phyloP scores from a whole-genome alignment of 2,888 invertebrate genomes.

The Dyspetes luteomarginatus region DNA sequence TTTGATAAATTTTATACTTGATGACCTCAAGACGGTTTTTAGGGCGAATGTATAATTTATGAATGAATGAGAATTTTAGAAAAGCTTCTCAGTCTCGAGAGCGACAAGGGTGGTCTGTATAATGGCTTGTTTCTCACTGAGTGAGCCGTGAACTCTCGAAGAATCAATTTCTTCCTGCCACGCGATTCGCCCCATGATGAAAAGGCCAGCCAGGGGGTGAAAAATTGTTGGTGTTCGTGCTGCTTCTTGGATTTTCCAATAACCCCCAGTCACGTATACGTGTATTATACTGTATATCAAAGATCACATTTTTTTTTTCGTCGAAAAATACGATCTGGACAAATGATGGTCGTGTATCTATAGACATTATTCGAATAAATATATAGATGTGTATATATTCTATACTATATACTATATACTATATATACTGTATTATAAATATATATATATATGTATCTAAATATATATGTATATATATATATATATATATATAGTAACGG shows the following conservation, averaged over 20 bases:
- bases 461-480: neutral
- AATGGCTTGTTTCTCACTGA: slow-evolving; percentile 42
- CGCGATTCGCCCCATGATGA: slow-evolving; percentile 13
- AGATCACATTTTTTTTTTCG: neutral
- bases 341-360: neutral
- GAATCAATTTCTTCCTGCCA: slow-evolving; percentile 42
- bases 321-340: neutral
- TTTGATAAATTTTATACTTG: too few species aligned
- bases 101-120: slow-evolving; percentile 4
- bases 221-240: slow-evolving; percentile 46
- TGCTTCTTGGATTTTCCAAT: slow-evolving; percentile 42
- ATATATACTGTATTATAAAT: too few species aligned
- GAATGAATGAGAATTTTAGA: slow-evolving; percentile 6
- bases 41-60: neutral
- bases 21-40: neutral
- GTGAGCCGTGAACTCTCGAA: slow-evolving; percentile 40
- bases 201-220: slow-evolving; percentile 23
- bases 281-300: slow-evolving; percentile 9
- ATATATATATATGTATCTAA: neutral
- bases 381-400: neutral
- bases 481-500: neutral
- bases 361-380: neutral
- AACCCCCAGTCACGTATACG: slow-evolving; percentile 21
- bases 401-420: too few species aligned
- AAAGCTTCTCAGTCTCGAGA: neutral